Base-by-base conservation (phyloP, 2,888 invertebrate genomes). In the Elmis aenea region DNA sequence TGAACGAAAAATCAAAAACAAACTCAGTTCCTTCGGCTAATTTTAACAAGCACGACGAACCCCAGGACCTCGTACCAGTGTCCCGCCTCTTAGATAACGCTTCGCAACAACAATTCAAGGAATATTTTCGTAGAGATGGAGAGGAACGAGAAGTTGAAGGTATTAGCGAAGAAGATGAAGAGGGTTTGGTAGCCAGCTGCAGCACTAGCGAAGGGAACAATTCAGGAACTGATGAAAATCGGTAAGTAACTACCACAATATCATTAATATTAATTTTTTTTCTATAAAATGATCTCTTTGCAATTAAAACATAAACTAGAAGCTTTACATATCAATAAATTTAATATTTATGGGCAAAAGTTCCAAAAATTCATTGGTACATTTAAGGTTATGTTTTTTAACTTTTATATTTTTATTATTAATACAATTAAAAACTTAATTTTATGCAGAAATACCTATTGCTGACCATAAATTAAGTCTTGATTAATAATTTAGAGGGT, bases 171-270 rank as follows among this genome's bases (percentile, higher is more conserved):
- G 84, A 83, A 61, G n/a, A n/a, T n/a, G 79, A 79, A 58, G 90
- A 89, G 59, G 88, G 87, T 9, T 73, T 87, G 1, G 79, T 88
- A 0, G 88, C 87, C 2, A 85, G 85, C 3, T 76, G 77, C 9
- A 78, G 77, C 49, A 85, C 85, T 8, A 87, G 87, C 51, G 88
- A 88, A 63, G 85, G 83, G 52, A 87, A 86, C 56, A 81, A 83
- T 54, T 86, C 87, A 8, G 88, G 87, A 44, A 85, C 86, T 45
- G 88, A 88, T 63, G 88, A 88, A 61, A 83, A 83, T 62, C 76
- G 75, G 80, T 81, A 66, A 71, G 74, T 72, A 34, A 21, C 18
- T 18, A 5, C 8, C 23, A 18, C 13, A 29, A 9, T 10, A 16
- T 24, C 26, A 3, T 3, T 9, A 18, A 13, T n/a, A 21, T 21